Conservation (phyloP, 2,113 vertebrate species). For the Oostethus manadensis region DNA sequence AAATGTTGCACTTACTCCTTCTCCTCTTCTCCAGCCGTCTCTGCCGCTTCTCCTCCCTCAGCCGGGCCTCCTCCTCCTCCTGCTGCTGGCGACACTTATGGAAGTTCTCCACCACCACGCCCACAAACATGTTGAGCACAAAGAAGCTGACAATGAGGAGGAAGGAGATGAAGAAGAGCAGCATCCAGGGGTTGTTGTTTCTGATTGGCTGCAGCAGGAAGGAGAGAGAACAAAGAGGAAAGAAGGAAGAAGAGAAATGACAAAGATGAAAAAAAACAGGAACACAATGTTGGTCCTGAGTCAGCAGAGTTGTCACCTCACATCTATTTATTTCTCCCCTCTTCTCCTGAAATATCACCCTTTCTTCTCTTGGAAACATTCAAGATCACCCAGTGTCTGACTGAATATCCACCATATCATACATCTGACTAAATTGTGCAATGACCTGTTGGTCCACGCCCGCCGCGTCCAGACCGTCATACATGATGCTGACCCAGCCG, state of each 20-base stretch:
- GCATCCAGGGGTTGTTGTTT: conserved; percentile 95
- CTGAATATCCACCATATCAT: too few relatives aligned
- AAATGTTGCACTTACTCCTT: conserved; percentile 80
- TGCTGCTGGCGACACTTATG: conserved; percentile 96
- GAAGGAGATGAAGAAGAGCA: conserved; percentile 95
- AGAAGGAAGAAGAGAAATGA: conserved; percentile 2
- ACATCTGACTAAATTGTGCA: too few relatives aligned
- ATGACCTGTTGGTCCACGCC: conserved; percentile 84
- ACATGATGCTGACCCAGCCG: conserved; percentile 93
- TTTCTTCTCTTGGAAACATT: conserved; percentile 27
- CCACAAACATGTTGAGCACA: conserved; percentile 96
- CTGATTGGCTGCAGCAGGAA: conserved; percentile 74
- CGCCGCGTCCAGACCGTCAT: conserved; percentile 82
- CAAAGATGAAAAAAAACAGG: conserved; percentile 34
- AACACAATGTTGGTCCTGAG: conserved; percentile 58
- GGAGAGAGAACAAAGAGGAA: not conserved
- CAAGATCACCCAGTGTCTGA: conserved; percentile 7
- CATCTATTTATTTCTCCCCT: conserved; percentile 47
- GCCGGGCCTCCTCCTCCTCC: conserved; percentile 87
- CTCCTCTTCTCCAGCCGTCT: conserved; percentile 86
- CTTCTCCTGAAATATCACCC: conserved; percentile 26
- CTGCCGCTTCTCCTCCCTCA: conserved; percentile 85
- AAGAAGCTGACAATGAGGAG: conserved; percentile 97
- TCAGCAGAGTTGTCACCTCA: conserved; percentile 57
- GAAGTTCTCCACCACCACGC: conserved; percentile 95